Evolutionary conservation across 2,113 vertebrate species (phyloP).

Genomic region (Agapornis roseicollis): DNA sequence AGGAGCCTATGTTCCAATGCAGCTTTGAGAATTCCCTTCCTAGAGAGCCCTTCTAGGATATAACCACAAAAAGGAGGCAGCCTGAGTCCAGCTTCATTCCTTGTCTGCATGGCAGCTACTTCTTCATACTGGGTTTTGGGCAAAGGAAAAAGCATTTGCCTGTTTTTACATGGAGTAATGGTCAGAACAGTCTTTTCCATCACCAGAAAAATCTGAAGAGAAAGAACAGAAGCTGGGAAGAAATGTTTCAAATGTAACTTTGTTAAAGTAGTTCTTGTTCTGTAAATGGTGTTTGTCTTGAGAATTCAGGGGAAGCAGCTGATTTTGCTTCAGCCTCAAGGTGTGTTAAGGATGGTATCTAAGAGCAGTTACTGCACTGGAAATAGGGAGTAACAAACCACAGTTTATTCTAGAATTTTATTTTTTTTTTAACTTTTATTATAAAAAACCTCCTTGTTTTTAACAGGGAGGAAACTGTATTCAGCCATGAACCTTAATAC

Average conservation of each 20-base stretch:
- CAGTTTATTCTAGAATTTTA: background rate
- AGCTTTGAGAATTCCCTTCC: background rate
- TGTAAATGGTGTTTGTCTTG: constrained; percentile 34
- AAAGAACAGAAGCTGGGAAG: background rate
- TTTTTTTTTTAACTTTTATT: background rate
- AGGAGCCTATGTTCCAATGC: background rate
- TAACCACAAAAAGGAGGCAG: fast-evolving
- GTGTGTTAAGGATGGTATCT: background rate
- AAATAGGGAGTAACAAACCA: background rate
- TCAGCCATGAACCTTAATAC: background rate
- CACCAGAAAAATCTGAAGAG: background rate
- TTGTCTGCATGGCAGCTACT: background rate
- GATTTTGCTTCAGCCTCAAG: constrained; percentile 24
- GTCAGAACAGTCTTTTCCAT: background rate
- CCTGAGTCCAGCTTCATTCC: background rate
- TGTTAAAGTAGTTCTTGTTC: constrained; percentile 58
- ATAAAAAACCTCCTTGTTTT: no score
- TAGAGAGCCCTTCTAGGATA: background rate
- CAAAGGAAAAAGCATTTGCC: background rate
- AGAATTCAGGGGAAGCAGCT: constrained; percentile 24
- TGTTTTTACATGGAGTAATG: background rate
- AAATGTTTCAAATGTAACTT: constrained; percentile 8
- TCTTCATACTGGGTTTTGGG: background rate
- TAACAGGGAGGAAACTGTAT: background rate
- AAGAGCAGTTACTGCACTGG: background rate